These are phyloP conservation scores for Trichogramma pretiosum DNA, from an alignment of 1,140 invertebrate species.

Conservation along the genomic window DNA sequence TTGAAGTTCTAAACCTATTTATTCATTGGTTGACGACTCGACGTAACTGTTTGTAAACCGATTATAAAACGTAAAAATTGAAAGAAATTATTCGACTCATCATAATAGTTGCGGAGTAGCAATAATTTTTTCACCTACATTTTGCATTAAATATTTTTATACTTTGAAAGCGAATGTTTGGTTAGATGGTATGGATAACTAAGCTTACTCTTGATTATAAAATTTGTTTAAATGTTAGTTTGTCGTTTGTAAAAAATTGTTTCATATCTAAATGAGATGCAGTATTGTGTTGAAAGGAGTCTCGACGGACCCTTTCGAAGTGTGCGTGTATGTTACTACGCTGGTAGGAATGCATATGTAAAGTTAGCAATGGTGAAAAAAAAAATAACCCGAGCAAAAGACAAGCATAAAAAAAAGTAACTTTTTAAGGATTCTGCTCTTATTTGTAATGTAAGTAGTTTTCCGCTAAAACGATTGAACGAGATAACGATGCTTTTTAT, in stretches of 20 bases:
- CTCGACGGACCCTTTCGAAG: constrained; percentile 11
- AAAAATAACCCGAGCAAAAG: too few species aligned
- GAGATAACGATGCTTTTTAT: constrained; percentile 45
- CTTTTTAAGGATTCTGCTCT: constrained; percentile 13
- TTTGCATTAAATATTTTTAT: constrained; percentile 9
- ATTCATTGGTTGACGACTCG: not conserved
- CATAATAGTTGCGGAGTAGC: too few species aligned
- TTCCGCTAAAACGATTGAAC: constrained; percentile 10
- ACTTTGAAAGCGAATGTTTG: constrained; percentile 8
- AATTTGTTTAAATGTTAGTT: constrained; percentile 11
- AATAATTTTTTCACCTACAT: constrained; percentile 14
- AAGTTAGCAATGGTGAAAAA: too few species aligned
- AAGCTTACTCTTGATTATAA: constrained; percentile 9
- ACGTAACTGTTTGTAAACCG: constrained; percentile 14
- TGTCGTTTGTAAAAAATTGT: constrained; percentile 16
- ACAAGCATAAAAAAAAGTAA: too few species aligned
- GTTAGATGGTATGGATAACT: constrained; percentile 8
- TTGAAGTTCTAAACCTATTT: not conserved
- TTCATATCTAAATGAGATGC: too few species aligned
- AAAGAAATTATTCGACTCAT: not conserved
- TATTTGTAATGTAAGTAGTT: constrained; percentile 9
- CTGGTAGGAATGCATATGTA: too few species aligned
- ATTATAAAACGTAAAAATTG: not conserved
- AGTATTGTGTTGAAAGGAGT: constrained; percentile 15
- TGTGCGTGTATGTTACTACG: not conserved